Conservation (phyloP, 2,888 invertebrate genomes). For the Tubulanus polymorphus region DNA sequence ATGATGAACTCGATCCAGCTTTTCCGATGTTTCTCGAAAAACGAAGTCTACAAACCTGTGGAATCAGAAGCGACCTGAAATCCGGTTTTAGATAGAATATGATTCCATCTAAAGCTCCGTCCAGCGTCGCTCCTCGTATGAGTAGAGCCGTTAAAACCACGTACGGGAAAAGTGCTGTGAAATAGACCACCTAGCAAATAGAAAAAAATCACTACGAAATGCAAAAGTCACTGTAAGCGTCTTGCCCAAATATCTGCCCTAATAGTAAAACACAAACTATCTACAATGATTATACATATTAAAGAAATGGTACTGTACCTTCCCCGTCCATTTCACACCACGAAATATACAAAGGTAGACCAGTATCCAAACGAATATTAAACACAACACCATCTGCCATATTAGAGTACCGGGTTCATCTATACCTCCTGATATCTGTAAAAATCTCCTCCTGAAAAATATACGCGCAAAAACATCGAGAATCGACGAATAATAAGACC, state of each 20-base stretch:
- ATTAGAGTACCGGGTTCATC: not conserved
- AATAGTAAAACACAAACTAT: no score
- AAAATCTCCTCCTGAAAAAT: not conserved
- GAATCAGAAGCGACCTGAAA: conserved; percentile 48
- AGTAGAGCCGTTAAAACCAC: conserved; percentile 75
- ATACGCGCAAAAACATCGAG: no score
- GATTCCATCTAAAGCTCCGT: conserved; percentile 87
- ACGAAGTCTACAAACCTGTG: no score
- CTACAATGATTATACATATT: no score
- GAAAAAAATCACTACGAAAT: no score
- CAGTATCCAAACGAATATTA: not conserved
- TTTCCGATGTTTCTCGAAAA: no score
- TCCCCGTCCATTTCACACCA: not conserved
- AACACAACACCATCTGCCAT: not conserved
- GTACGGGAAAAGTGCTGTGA: conserved; percentile 26
- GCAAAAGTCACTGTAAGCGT: no score
- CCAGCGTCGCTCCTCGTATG: conserved; percentile 85
- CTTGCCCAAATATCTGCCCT: no score
- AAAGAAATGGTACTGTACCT: conserved; percentile 1
- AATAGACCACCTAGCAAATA: no score
- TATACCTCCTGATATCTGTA: not conserved
- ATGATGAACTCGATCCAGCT: no score
- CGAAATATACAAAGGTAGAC: not conserved
- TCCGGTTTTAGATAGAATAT: conserved; percentile 90
- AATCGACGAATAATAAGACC: no score